Evolutionary conservation across 2,797 vertebrate genomes (phyloP).

Genomic region (Spondyliosoma cantharus): DNA sequence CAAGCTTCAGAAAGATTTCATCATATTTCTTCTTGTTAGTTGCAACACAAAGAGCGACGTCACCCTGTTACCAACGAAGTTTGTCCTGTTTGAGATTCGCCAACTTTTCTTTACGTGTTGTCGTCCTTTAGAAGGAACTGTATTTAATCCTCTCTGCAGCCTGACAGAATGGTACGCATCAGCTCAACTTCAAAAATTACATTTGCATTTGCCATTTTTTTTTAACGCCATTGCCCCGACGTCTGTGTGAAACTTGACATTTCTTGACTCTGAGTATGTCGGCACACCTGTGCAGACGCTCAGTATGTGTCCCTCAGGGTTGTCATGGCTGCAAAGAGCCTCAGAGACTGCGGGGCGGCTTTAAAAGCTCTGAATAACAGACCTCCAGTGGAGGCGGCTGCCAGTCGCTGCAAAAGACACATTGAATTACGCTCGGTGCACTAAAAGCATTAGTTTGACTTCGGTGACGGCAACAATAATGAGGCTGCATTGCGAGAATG

Average conservation of each 20-base stretch:
- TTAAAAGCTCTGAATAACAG: constrained; percentile 5
- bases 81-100: neutral
- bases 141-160: constrained; percentile 4
- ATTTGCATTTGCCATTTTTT: constrained; percentile 64
- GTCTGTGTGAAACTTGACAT: constrained; percentile 46
- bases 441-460: neutral
- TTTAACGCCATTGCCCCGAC: constrained; percentile 7
- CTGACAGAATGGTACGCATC: neutral
- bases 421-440: neutral
- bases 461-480: neutral
- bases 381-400: neutral
- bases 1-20: neutral
- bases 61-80: neutral
- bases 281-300: constrained; percentile 23
- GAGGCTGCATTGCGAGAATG: neutral
- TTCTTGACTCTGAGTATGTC: constrained; percentile 38
- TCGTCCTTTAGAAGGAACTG: neutral
- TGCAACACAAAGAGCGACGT: neutral
- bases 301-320: constrained; percentile 2
- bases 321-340: constrained; percentile 50
- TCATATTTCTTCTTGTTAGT: neutral
- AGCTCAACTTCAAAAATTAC: neutral
- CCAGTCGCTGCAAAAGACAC: neutral
- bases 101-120: neutral
- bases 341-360: constrained; percentile 2